phyloP scores from a whole-genome alignment of 2,113 vertebrate species.

The Globicephala melas region DNA sequence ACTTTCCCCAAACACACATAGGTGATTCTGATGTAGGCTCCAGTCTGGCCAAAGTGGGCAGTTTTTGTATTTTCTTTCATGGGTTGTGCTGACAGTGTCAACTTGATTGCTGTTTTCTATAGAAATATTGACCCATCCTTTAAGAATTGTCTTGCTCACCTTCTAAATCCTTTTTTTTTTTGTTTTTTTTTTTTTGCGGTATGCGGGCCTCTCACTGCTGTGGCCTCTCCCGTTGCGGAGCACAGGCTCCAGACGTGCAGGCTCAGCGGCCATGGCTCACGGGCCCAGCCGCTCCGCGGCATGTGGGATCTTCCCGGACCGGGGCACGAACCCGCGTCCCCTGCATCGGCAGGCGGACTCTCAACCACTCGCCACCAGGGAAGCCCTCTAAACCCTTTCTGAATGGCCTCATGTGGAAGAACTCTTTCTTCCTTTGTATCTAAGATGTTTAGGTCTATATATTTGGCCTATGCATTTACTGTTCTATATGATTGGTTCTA shows the following conservation, averaged over 20 bases:
- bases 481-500: not conserved
- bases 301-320: no score
- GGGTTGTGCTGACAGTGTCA: no score
- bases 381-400: not conserved
- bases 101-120: no score
- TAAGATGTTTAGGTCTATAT: rapidly evolving
- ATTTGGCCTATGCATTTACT: rapidly evolving
- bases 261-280: no score
- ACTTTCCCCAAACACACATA: rapidly evolving
- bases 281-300: no score
- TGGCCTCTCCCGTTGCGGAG: no score
- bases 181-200: no score
- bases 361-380: no score
- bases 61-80: not conserved
- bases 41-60: not conserved
- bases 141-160: not conserved
- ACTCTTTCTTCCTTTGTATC: not conserved
- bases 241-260: no score
- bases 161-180: not conserved
- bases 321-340: no score
- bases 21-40: not conserved
- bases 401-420: not conserved
- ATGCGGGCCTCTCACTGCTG: no score
- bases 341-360: no score
- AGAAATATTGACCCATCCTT: not conserved